Percentiles rank a stretch among this genome's conserved stretches.
phyloP scores from a whole-genome alignment of 2,888 invertebrate genomes.

The Pollenia griseotomentosa region DNA sequence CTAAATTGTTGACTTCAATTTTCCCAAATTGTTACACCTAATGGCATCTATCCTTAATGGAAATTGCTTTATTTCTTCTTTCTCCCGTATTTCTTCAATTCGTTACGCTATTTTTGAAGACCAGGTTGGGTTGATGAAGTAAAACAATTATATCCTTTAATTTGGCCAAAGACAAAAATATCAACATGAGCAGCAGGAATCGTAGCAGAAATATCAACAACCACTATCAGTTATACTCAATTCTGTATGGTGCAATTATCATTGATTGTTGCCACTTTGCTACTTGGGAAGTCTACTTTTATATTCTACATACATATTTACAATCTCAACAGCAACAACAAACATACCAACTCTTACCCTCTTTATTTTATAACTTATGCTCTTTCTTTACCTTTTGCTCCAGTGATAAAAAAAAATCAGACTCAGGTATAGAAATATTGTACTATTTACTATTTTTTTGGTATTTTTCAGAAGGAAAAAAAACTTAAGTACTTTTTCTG shows the following conservation, averaged over 20 bases:
- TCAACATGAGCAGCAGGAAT: conserved; percentile 33
- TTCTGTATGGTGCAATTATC: conserved; percentile 71
- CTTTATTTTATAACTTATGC: background rate
- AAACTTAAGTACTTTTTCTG: too few relatives aligned
- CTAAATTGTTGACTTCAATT: conserved; percentile 38
- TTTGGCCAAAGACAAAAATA: conserved; percentile 28
- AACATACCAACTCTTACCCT: background rate
- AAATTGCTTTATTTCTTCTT: conserved; percentile 19
- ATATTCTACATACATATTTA: background rate
- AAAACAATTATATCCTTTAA: conserved; percentile 23
- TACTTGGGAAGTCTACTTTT: conserved; percentile 76
- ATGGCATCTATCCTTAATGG: conserved; percentile 34
- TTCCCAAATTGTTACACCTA: conserved; percentile 35
- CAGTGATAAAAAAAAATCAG: too few relatives aligned
- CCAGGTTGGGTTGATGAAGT: conserved; percentile 3
- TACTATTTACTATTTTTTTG: too few relatives aligned
- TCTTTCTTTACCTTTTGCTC: background rate
- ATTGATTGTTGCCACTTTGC: conserved; percentile 77
- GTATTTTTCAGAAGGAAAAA: too few relatives aligned
- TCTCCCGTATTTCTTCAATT: conserved; percentile 23
- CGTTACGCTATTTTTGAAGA: conserved; percentile 28
- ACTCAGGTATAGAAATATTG: too few relatives aligned
- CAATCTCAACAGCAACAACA: conserved; percentile 6
- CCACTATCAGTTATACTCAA: conserved; percentile 26
- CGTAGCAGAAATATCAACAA: conserved; percentile 9